Conservation (phyloP, 2,888 invertebrate species). For the Oxyscelio sp. region DNA sequence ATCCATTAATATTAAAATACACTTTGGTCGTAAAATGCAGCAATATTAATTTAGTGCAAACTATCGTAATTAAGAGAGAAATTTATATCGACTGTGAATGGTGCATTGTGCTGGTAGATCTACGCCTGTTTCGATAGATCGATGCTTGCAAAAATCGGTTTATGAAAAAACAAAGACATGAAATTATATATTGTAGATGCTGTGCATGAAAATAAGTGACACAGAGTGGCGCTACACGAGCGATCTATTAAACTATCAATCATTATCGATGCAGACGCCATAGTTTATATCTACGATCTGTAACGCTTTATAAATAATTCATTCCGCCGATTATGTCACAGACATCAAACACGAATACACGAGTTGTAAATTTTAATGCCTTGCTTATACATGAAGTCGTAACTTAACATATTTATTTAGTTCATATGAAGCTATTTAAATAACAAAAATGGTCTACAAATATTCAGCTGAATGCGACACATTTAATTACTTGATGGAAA, state of each 20-base stretch:
- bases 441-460: constrained; percentile 12
- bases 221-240: constrained; percentile 9
- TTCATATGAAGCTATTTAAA: constrained; percentile 12
- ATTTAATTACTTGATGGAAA: no score
- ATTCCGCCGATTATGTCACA: constrained; percentile 34
- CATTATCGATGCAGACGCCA: constrained; percentile 22
- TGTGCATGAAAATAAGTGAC: constrained; percentile 3
- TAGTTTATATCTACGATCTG: constrained; percentile 1
- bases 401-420: constrained; percentile 18
- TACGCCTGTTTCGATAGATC: constrained; percentile 11
- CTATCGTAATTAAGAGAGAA: background rate
- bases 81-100: constrained; percentile 21
- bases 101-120: background rate
- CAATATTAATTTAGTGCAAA: background rate
- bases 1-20: no score
- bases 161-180: constrained; percentile 13
- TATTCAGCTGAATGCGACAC: no score
- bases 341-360: constrained; percentile 32
- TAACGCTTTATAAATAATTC: constrained; percentile 42
- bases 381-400: constrained; percentile 18
- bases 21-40: no score
- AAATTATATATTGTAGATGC: constrained; percentile 26
- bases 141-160: background rate
- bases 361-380: constrained; percentile 32
- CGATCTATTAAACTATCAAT: constrained; percentile 42